Conservation (phyloP, 1,140 invertebrate species). For the Brachionus paranguensis region DNA sequence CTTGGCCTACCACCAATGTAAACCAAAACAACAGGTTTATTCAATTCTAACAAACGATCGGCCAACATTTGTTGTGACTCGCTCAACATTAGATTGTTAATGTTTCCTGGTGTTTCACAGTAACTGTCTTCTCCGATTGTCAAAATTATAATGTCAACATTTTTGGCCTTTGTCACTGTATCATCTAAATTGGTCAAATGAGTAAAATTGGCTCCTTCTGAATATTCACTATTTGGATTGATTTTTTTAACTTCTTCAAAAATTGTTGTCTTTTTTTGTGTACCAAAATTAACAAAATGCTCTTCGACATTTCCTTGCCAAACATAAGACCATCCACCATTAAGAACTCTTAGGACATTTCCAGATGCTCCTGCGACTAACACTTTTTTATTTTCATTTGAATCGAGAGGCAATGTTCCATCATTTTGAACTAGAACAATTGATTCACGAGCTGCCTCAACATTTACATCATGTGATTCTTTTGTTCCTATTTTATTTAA, state of each 20-base stretch:
- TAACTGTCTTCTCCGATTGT: not conserved
- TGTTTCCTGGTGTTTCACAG: not conserved
- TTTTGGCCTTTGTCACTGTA: not conserved
- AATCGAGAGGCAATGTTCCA: not conserved
- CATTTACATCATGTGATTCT: not conserved
- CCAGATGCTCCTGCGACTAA: not conserved
- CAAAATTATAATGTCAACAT: not conserved
- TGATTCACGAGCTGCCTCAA: not conserved
- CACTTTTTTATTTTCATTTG: not conserved
- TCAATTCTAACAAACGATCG: not conserved
- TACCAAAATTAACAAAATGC: not conserved
- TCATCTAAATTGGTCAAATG: not conserved
- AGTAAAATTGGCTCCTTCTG: not conserved
- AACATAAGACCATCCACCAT: conserved; percentile 25
- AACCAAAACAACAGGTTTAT: not conserved
- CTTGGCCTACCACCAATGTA: conserved; percentile 1
- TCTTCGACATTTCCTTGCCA: conserved; percentile 24
- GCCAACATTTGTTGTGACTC: not conserved
- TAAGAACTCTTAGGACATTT: not conserved
- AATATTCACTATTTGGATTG: not conserved
- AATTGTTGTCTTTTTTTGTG: not conserved
- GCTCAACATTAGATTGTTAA: not conserved
- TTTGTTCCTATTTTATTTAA: not conserved
- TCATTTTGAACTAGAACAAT: conserved; percentile 13
- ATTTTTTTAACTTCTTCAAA: not conserved